A percentile compares a stretch with the other conserved stretches of the same genome.
Evolutionary conservation across 2,113 vertebrate genomes (phyloP).

Genomic region (Galeopterus variegatus): DNA sequence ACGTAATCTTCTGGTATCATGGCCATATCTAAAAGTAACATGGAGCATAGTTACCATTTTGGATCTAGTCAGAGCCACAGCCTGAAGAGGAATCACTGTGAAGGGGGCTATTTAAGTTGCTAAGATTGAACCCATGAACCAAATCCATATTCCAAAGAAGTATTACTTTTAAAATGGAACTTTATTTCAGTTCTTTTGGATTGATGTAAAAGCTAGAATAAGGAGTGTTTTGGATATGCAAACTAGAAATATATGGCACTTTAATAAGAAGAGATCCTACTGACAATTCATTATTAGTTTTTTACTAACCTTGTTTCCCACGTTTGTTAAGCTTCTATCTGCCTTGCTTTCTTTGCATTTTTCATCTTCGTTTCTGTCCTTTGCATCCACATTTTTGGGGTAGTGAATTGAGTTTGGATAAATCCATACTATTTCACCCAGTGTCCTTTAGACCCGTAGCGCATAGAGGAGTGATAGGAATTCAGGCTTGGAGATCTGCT

Average conservation of each 20-base stretch:
- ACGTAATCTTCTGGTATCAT: slow-evolving; percentile 28
- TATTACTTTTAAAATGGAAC: slow-evolving; percentile 56
- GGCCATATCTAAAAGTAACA: background rate
- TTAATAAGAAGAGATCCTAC: slow-evolving; percentile 8
- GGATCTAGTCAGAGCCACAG: background rate
- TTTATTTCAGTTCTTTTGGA: slow-evolving; percentile 52
- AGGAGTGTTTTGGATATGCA: background rate
- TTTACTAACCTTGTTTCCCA: background rate
- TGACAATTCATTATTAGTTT: background rate
- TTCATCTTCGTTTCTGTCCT: background rate
- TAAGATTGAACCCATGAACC: background rate
- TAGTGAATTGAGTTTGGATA: slow-evolving; percentile 3
- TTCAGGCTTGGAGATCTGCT: background rate
- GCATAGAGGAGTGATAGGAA: background rate
- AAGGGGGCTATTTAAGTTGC: background rate
- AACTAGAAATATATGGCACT: background rate
- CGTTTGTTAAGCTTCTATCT: background rate
- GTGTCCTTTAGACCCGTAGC: background rate
- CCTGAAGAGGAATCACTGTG: background rate
- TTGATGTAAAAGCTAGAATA: slow-evolving; percentile 41
- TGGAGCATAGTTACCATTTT: background rate
- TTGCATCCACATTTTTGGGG: background rate
- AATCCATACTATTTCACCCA: background rate
- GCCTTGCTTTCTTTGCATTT: background rate
- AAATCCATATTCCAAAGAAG: slow-evolving; percentile 1